Conservation (phyloP, 2,797 vertebrate species). For the Vultur gryphus region DNA sequence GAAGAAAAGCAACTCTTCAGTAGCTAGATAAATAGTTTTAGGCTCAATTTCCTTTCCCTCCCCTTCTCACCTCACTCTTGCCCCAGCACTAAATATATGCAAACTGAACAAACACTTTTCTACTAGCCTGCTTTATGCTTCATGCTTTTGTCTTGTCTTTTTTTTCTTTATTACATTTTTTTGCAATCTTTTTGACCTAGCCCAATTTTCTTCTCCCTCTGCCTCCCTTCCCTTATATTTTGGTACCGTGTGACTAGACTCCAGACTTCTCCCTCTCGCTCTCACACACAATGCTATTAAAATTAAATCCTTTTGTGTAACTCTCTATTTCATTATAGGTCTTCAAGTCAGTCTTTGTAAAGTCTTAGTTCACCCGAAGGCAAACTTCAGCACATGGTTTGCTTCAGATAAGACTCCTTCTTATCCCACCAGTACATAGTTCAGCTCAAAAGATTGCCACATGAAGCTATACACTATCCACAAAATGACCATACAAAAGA, state of each 20-base stretch:
- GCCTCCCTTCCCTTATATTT: not conserved
- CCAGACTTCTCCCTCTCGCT: not conserved
- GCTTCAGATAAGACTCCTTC: not conserved
- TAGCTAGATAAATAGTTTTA: not conserved
- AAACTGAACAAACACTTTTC: not conserved
- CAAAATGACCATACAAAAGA: not conserved
- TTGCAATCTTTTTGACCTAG: not conserved
- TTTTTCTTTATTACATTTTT: not conserved
- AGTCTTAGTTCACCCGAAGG: not conserved
- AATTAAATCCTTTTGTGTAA: slow-evolving; percentile 10
- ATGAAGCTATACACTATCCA: not conserved
- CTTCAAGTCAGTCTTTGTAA: not conserved
- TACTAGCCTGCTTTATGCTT: not conserved
- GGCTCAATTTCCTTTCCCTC: not conserved
- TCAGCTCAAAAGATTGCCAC: not conserved
- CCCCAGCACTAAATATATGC: not conserved
- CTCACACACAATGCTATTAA: not conserved
- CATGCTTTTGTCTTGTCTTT: not conserved
- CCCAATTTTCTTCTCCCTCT: not conserved
- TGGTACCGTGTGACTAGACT: not conserved
- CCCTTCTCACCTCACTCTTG: not conserved
- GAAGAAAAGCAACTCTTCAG: not conserved
- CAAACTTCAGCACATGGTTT: not conserved
- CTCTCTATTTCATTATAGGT: not conserved
- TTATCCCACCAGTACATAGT: not conserved